Percentiles rank a stretch among this genome's conserved stretches.
Conservation (phyloP, 2,888 invertebrate genomes). For the Lepidochitona cinerea region DNA sequence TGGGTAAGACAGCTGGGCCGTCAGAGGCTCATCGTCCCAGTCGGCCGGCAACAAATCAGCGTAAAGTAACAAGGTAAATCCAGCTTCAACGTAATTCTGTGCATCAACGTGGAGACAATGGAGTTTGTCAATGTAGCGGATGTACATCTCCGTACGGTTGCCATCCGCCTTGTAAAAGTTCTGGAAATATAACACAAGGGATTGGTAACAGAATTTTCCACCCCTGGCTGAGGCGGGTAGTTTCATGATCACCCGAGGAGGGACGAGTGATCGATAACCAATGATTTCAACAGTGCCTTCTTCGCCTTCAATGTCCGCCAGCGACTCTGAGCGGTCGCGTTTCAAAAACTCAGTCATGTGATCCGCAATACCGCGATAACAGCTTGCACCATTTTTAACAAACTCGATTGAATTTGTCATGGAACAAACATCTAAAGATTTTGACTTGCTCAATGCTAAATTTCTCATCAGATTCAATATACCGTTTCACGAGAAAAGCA, state of each 20-base stretch:
- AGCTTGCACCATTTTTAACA: too few relatives aligned
- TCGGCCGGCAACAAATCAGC: conserved; percentile 83
- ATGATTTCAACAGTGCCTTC: not conserved
- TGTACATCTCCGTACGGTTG: conserved; percentile 94
- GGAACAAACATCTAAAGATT: too few relatives aligned
- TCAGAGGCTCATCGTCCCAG: conserved; percentile 76
- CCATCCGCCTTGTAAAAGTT: conserved; percentile 98
- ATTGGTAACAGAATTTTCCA: not conserved
- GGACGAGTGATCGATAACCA: not conserved
- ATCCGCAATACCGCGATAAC: not conserved
- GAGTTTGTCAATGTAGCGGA: conserved; percentile 94
- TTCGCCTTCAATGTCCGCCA: not conserved
- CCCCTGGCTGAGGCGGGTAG: not conserved
- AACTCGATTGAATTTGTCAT: too few relatives aligned
- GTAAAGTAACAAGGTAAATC: conserved; percentile 93
- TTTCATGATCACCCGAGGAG: not conserved
- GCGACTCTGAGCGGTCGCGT: not conserved
- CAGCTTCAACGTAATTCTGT: conserved; percentile 95
- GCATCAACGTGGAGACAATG: conserved; percentile 92
- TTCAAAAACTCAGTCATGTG: not conserved
- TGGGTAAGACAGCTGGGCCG: conserved; percentile 74
- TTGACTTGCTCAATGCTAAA: too few relatives aligned
- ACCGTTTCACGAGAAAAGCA: too few relatives aligned
- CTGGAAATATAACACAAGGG: conserved; percentile 72
- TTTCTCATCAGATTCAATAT: too few relatives aligned